Evolutionary conservation across 2,113 vertebrate species (phyloP).

Genomic region (Gracilinanus agilis): DNA sequence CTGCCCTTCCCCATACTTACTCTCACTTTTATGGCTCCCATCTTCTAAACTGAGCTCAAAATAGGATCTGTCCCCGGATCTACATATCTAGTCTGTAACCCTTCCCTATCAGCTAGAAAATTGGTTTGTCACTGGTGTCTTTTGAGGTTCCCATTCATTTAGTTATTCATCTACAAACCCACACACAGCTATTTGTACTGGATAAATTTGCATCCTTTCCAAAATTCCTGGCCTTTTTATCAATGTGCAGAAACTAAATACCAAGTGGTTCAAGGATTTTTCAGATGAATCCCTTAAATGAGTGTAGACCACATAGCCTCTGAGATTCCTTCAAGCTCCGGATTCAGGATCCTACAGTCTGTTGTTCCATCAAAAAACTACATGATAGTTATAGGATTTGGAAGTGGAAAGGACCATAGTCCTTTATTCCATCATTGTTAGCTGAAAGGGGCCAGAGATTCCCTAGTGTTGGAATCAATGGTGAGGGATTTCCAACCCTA

Average conservation of each 20-base stretch:
- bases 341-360: background rate
- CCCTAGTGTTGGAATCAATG: background rate
- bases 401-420: background rate
- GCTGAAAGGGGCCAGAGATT: background rate
- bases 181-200: background rate
- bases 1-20: conserved; percentile 17
- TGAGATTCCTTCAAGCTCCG: background rate
- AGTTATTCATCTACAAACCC: conserved; percentile 12
- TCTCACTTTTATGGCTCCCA: background rate
- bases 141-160: background rate
- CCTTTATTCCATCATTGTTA: background rate
- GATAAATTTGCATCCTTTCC: background rate
- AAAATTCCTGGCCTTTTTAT: background rate
- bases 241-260: background rate
- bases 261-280: background rate
- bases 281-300: background rate
- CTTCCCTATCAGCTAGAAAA: background rate
- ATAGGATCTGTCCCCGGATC: background rate
- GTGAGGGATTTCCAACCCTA: background rate
- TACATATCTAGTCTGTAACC: background rate
- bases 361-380: background rate
- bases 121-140: background rate
- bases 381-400: background rate
- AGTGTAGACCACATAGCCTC: background rate
- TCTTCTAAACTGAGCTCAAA: conserved; percentile 14